phyloP scores from a whole-genome alignment of 2,113 vertebrate genomes.

The Calonectris borealis region DNA sequence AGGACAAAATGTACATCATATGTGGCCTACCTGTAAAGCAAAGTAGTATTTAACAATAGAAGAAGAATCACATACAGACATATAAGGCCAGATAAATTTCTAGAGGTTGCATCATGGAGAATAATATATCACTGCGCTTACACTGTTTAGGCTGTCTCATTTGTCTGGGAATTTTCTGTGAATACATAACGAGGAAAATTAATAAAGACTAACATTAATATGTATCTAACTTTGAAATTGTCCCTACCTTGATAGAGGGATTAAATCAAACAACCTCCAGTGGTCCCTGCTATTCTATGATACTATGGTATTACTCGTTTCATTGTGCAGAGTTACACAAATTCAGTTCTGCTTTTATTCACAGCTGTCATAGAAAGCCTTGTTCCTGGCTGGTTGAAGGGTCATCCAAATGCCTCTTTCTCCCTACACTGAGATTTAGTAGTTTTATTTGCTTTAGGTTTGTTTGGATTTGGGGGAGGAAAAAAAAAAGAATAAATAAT shows the following conservation, averaged over 20 bases:
- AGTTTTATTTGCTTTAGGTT: neutral
- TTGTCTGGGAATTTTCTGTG: neutral
- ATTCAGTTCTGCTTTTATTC: neutral
- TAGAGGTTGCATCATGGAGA: neutral
- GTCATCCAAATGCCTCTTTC: neutral
- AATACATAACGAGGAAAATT: neutral
- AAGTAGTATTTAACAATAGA: neutral
- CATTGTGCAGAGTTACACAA: neutral
- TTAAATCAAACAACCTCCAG: neutral
- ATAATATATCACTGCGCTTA: neutral
- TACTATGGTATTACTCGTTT: neutral
- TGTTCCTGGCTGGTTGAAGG: neutral
- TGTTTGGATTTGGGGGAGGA: neutral
- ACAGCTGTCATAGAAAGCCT: neutral
- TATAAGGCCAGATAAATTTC: neutral
- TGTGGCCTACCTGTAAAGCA: neutral
- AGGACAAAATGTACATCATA: neutral
- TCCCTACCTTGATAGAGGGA: neutral
- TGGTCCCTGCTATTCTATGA: neutral
- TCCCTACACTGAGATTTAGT: neutral
- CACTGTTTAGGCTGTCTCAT: neutral
- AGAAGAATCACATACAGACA: neutral
- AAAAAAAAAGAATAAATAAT: neutral
- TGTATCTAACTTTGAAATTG: neutral
- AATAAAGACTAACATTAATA: neutral